Percentiles rank a stretch among this genome's conserved stretches.
phyloP scores from a whole-genome alignment of 2,888 invertebrate genomes.

The Sialis lutaria region DNA sequence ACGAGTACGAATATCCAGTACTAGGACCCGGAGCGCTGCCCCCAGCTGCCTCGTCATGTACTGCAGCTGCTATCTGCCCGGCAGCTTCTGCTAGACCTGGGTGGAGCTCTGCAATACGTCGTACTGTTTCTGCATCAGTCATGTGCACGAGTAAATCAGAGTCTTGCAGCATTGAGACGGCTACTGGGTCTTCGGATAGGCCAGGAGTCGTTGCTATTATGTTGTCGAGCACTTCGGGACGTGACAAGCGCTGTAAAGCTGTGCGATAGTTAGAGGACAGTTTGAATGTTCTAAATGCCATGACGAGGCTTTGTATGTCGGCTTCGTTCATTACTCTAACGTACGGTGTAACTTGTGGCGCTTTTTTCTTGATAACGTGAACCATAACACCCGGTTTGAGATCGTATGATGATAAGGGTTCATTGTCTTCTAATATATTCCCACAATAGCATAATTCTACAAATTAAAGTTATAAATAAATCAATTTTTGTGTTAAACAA shows the following conservation, averaged over 20 bases:
- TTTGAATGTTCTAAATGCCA: slow-evolving; percentile 41
- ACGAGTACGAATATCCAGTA: slow-evolving; percentile 30
- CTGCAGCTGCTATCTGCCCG: slow-evolving; percentile 40
- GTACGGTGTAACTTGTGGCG: slow-evolving; percentile 21
- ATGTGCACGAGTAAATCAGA: slow-evolving; percentile 57
- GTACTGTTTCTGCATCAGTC: slow-evolving; percentile 46
- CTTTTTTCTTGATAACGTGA: slow-evolving; percentile 32
- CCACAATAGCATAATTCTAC: slow-evolving; percentile 57
- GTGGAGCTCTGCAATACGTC: slow-evolving; percentile 47
- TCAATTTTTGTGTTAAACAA: not conserved
- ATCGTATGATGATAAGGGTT: slow-evolving; percentile 43
- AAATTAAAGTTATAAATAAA: slow-evolving; percentile 12
- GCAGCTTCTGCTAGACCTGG: slow-evolving; percentile 54
- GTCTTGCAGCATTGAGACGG: slow-evolving; percentile 58
- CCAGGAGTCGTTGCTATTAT: slow-evolving; percentile 54
- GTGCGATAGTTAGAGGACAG: slow-evolving; percentile 42
- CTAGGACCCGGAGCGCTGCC: slow-evolving; percentile 32
- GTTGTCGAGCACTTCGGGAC: slow-evolving; percentile 39
- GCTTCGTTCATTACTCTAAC: slow-evolving; percentile 34
- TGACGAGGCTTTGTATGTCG: slow-evolving; percentile 41
- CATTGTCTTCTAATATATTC: slow-evolving; percentile 43
- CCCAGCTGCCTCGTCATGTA: slow-evolving; percentile 31
- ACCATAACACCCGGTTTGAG: slow-evolving; percentile 37
- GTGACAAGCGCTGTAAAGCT: slow-evolving; percentile 35
- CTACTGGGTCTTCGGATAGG: slow-evolving; percentile 49